phyloP scores from a whole-genome alignment of 35 echinoderm and acorn worm genomes.

The Nesometra sesokonis region DNA sequence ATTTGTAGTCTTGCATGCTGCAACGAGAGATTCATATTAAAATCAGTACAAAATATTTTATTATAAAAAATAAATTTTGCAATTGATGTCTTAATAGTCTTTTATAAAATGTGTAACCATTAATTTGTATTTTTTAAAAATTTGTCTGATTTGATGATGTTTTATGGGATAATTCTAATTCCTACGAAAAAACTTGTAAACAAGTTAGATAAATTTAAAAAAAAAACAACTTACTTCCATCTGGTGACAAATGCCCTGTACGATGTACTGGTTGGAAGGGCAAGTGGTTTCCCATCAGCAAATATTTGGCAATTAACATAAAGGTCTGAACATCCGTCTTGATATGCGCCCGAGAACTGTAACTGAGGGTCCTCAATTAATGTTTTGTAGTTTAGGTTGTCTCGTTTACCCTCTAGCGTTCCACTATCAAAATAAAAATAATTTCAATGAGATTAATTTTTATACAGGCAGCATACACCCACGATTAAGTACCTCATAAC shows the following conservation, averaged over 20 bases:
- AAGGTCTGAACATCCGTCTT: slow-evolving; percentile 76
- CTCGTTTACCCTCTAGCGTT: slow-evolving; percentile 80
- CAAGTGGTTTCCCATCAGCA: slow-evolving; percentile 87
- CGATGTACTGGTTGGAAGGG: slow-evolving; percentile 60
- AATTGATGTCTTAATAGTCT: no score
- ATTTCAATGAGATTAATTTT: background rate
- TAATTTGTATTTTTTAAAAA: no score
- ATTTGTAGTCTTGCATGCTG: no score
- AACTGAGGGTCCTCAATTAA: slow-evolving; percentile 84
- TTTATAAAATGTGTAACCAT: no score
- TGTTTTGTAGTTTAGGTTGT: slow-evolving; percentile 48
- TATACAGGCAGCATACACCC: no score
- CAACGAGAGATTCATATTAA: no score
- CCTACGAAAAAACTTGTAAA: no score
- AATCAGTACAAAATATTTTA: no score
- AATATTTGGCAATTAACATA: slow-evolving; percentile 88
- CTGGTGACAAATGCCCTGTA: slow-evolving; percentile 84
- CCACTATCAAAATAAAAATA: slow-evolving; percentile 41
- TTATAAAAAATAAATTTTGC: no score
- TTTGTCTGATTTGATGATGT: no score
- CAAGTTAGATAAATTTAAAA: background rate
- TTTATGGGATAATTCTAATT: no score
- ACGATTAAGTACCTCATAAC: no score
- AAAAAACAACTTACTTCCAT: slow-evolving; percentile 78
- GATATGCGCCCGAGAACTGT: slow-evolving; percentile 79